Evolutionary conservation across 2,113 vertebrate genomes (phyloP), one percentile per base, ranked within the genome.

Genomic region (Pseudolaguvia tuberculata): DNA sequence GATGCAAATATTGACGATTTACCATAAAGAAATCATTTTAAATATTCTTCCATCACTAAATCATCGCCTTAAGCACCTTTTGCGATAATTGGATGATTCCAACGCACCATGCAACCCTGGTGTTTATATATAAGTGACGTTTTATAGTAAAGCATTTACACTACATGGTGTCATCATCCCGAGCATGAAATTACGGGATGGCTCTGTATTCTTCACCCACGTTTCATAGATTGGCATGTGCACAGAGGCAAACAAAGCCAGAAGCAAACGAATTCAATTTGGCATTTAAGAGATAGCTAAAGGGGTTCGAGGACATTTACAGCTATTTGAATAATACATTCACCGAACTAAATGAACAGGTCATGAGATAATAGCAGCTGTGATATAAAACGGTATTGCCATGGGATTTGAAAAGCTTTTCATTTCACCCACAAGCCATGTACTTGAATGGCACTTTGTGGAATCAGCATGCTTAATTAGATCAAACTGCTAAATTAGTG

Each of bases 241-340:
- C 42, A 7, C 71, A 12, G 18, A 23, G 20, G 45, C 21, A n/a
- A 67, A 52, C 51, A 68, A 55, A 39, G 11, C 50, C 25, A 27
- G 18, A 74, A 57, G n/a, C 15, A 42, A 62, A 48, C 2, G 23
- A 55, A 79, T 70, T 39, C 1, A 62, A 68, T 80, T 80, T 57
- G 51, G 67, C 39, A 48, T 18, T 66, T 65, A 66, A 27, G 52
- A 73, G 63, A 66, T 73, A 78, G 45, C 61, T 25, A 7, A 42
- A 4, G 48, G n/a, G 39, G 35, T 25, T 66, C 27, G 39, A 39
- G 58, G 57, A 52, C 50, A 73, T 63, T 61, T 73, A 31, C n/a
- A 52, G n/a, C 14, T 15, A 61, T 77, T 50, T 73, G 57, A 76
- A 73, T 59, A 66, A 56, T 63, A 73, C 55, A 70, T 77, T 63